Evolutionary conservation across 2,888 invertebrate species (phyloP).

Genomic region (Sinodicranocentrus sp.): DNA sequence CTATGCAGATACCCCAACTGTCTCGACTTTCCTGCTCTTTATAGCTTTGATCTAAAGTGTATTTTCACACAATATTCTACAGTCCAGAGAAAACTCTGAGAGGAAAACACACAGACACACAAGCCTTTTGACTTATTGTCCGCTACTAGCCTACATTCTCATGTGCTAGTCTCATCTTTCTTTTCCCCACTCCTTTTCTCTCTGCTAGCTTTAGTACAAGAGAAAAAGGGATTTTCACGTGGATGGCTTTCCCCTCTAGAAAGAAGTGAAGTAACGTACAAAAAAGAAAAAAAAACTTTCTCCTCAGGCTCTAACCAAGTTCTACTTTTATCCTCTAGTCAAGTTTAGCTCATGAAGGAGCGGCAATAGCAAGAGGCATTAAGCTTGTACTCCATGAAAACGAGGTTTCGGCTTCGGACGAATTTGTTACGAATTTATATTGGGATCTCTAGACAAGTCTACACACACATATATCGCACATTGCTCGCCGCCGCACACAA

Average conservation of each 20-base stretch:
- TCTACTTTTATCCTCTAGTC: neutral
- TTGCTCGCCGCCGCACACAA: too few relatives aligned
- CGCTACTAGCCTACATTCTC: conserved; percentile 6
- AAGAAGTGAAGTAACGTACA: too few relatives aligned
- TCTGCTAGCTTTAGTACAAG: conserved; percentile 21
- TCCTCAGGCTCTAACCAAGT: neutral
- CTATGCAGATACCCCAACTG: conserved; percentile 41
- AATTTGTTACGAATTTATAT: conserved; percentile 36
- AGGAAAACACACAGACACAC: neutral
- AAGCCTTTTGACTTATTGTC: conserved; percentile 59
- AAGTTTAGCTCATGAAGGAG: neutral
- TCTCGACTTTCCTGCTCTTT: conserved; percentile 7
- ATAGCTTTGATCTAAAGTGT: neutral
- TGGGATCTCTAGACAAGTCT: conserved; percentile 1
- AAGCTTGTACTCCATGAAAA: neutral
- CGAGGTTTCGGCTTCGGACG: conserved; percentile 12
- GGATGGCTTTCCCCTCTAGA: conserved; percentile 19
- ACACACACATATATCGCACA: conserved; percentile 25
- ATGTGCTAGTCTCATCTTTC: conserved; percentile 20
- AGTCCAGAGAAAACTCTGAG: neutral
- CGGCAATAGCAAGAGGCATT: conserved; percentile 7
- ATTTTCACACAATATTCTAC: too few relatives aligned
- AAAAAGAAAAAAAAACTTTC: too few relatives aligned
- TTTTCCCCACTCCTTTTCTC: neutral
- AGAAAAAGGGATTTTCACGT: conserved; percentile 44